Percentiles rank a stretch among this genome's conserved stretches.
phyloP scores from a whole-genome alignment of 2,888 invertebrate species.

The Rhamnusium bicolor region DNA sequence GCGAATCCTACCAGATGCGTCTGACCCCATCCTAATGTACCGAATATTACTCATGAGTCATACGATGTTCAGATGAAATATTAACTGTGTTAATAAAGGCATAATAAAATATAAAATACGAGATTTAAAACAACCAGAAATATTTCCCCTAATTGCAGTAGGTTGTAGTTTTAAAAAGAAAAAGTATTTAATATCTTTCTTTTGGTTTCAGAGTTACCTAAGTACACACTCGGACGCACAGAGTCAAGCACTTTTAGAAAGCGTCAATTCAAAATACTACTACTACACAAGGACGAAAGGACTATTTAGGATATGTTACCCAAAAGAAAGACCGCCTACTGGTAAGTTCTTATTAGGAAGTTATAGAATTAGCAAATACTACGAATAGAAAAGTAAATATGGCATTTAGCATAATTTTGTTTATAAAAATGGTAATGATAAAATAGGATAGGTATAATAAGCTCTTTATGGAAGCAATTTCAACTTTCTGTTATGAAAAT shows the following conservation, averaged over 20 bases:
- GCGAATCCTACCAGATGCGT: too few relatives aligned
- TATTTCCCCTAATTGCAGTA: too few relatives aligned
- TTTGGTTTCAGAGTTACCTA: slow-evolving; percentile 80
- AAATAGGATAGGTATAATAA: too few relatives aligned
- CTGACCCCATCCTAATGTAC: too few relatives aligned
- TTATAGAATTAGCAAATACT: not conserved
- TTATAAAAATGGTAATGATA: too few relatives aligned
- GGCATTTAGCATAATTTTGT: not conserved
- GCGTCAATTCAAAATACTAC: slow-evolving; percentile 88
- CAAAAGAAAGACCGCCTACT: slow-evolving; percentile 89
- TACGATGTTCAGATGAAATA: too few relatives aligned
- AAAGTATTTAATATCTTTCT: not conserved
- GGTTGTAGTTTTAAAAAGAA: not conserved
- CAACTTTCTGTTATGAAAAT: too few relatives aligned
- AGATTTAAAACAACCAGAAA: too few relatives aligned
- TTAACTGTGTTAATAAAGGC: too few relatives aligned
- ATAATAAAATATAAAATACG: too few relatives aligned
- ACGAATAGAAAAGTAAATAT: not conserved
- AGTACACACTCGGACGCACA: slow-evolving; percentile 80
- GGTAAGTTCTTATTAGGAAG: slow-evolving; percentile 72
- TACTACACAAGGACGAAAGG: slow-evolving; percentile 95
- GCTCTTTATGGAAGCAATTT: too few relatives aligned
- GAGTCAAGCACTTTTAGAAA: slow-evolving; percentile 81
- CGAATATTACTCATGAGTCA: too few relatives aligned
- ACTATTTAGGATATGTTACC: slow-evolving; percentile 94